A percentile compares a stretch with the other conserved stretches of the same genome.
Conservation (phyloP, 2,113 vertebrate species). For the Catharus minimus region DNA sequence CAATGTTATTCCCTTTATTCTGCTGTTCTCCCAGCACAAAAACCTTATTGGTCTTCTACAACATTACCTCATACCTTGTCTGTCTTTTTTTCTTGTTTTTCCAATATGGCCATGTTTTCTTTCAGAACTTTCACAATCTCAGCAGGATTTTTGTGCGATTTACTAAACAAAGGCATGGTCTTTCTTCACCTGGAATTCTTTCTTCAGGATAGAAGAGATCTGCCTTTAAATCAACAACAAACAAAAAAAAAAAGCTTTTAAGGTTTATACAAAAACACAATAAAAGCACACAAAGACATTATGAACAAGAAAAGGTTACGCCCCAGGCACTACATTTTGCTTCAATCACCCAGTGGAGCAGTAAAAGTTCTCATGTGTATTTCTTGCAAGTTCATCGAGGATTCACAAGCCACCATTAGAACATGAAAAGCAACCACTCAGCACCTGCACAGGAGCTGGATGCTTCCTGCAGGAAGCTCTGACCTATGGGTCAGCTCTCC, state of each 20-base stretch:
- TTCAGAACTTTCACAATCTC: constrained; percentile 93
- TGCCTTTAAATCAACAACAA: constrained; percentile 60
- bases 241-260: constrained; percentile 12
- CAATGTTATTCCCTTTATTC: background rate
- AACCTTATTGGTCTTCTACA: background rate
- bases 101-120: constrained; percentile 91
- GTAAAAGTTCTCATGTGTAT: background rate
- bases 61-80: constrained; percentile 85
- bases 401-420: background rate
- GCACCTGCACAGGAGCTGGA: background rate
- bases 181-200: constrained; percentile 61
- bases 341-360: background rate
- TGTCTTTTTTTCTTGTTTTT: constrained; percentile 96
- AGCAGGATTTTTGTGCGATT: constrained; percentile 94
- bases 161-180: constrained; percentile 94
- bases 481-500: background rate
- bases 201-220: constrained; percentile 48
- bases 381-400: background rate
- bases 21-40: background rate
- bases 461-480: background rate
- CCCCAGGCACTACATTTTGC: background rate
- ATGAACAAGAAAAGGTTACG: background rate
- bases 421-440: background rate
- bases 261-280: background rate
- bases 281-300: background rate